Percentiles rank a stretch among this genome's conserved stretches.
These are phyloP conservation scores for Hydrophis major DNA, from an alignment of 2,797 vertebrate species.

Conservation along the genomic window DNA sequence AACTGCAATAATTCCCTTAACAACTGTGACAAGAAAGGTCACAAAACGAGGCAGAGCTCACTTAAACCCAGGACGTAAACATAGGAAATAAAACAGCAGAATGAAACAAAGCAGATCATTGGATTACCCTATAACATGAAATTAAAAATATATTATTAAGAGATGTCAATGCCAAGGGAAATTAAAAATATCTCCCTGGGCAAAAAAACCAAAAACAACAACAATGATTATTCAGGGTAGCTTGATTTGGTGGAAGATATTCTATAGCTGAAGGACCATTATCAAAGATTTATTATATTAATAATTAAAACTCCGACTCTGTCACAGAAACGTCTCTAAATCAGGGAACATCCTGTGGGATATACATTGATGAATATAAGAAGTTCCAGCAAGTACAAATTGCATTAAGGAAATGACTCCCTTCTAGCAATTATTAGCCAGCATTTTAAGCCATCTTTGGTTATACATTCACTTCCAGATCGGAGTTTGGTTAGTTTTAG, in stretches of 20 bases:
- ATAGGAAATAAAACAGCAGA: background rate
- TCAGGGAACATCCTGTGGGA: background rate
- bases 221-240: background rate
- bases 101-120: background rate
- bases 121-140: background rate
- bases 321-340: background rate
- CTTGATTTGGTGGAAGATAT: background rate
- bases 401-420: background rate
- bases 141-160: background rate
- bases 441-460: background rate
- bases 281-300: background rate
- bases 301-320: background rate
- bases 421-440: background rate
- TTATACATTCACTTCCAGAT: background rate
- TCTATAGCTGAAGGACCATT: background rate
- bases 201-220: background rate
- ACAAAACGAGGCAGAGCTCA: background rate
- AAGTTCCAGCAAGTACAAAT: background rate
- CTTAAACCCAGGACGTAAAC: background rate
- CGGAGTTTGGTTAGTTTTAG: background rate
- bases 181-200: background rate
- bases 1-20: background rate
- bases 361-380: background rate
- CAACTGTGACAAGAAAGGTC: background rate
- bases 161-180: background rate